Evolutionary conservation across 2,888 invertebrate genomes (phyloP), one percentile per base, ranked within the genome.

Genomic region (Brachyptera putata): DNA sequence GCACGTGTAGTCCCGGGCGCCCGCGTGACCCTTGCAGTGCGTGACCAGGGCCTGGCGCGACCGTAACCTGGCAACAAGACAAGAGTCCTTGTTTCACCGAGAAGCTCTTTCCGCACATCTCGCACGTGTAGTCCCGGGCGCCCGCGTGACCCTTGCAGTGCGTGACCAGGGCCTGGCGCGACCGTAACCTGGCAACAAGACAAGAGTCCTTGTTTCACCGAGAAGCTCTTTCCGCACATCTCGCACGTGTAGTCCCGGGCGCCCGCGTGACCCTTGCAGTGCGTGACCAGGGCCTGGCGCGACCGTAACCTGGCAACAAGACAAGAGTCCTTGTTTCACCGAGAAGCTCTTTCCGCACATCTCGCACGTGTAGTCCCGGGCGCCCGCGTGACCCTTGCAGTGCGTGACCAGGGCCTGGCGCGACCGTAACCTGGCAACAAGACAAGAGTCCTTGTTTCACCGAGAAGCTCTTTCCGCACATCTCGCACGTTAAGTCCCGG

Each of bases 261-360:
- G n/a, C n/a, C n/a, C n/a, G n/a, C n/a, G n/a, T n/a, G n/a, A n/a
- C n/a, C n/a, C n/a, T n/a, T n/a, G n/a, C n/a, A n/a, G n/a, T n/a
- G n/a, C n/a, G n/a, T n/a, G n/a, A n/a, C n/a, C n/a, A n/a, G n/a
- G n/a, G n/a, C n/a, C n/a, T n/a, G n/a, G n/a, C n/a, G n/a, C n/a
- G n/a, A n/a, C 66, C 66, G 22, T 64, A 63, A 62, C 69, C 69
- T 25, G 66, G 64, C 21, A 63, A 55, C 5, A 67, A 63, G 58
- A 69, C 68, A 67, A 39, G 21, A 70, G 60, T 41, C 68, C 67
- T 16, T 64, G 65, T 59, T 69, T 70, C 41, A 68, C 67, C n/a
- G n/a, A n/a, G n/a, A n/a, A 71, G 18, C 69, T 66, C 62, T 69
- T 69, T 11, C 70, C 69, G 60, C 71, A 71, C 22, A 68, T 65